Evolutionary conservation across 53 echinoderm and acorn worm genomes (phyloP), one percentile per base, ranked within the genome.

Genomic region (Glandiceps talaboti): DNA sequence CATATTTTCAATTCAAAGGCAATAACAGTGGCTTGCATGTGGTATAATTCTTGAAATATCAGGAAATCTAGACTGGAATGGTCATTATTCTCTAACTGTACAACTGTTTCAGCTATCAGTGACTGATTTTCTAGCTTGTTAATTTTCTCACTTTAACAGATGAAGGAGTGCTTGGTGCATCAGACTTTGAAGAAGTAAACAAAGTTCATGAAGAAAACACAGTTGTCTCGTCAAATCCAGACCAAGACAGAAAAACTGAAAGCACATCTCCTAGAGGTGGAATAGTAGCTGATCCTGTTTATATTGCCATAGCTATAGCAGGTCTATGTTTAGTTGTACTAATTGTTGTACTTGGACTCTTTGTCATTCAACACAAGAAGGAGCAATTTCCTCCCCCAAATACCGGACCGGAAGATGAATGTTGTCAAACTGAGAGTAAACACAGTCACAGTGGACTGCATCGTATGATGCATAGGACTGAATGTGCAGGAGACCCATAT

Each of bases 401-500:
- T n/a, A 45, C 64, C 20, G 6, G 20, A 20, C 6, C 64, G 20
- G 64, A 45, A 20, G 6, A 45, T 6, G 64, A 45, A 45, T 45
- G 64, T 45, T 45, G 64, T 20, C 64, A 45, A 20, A 20, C 64
- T 6, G 20, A 12, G 64, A 20, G 6, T 20, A 45, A 45, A 45
- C 64, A 45, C 64, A 45, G 64, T 45, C 64, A 45, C 64, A 45
- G 64, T 45, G 64, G 64, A 45, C 64, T 45, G 20, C 64, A 45
- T 20, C 6, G 64, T 6, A 45, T 45, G 64, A 45, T 45, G 64
- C 64, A 45, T 20, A 45, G 6, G 6, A 45, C 6, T 6, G 64
- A 45, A 20, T 45, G 64, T 45, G 64, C 85, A 30, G 85, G 85
- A 75, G 85, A 85, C 75, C 80, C 85, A 31, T 85, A 85, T 33